Base-by-base conservation (phyloP, 1,140 invertebrate genomes). In the Aphidius gifuensis region DNA sequence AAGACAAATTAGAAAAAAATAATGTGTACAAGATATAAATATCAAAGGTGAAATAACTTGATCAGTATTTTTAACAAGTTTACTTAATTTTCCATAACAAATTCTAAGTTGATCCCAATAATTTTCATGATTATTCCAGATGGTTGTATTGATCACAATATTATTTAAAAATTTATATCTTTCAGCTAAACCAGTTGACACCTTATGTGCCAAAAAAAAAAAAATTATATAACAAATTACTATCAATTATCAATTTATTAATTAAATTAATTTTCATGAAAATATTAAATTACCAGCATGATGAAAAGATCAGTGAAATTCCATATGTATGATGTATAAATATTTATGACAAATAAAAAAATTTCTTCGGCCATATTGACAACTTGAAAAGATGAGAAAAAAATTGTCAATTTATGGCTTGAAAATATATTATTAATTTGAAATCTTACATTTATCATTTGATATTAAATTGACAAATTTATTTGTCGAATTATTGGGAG, bases 1-100 rank as follows among this genome's bases (percentile, higher is more conserved):
- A 0, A 89, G 75, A 55, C 89, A 88, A 42, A 90, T 87, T 51
- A 89, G 90, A 67, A 89, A 90, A 0, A 90, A 73, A 74, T 90
- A 90, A 64, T 86, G 87, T 3, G 82, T 83, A 61, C 88, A 90
- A 0, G 88, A 89, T 6, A 89, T 70, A 2, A 90, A 74, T 5
- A 88, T 82, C 3, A 90, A 80, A 0, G 79, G 71, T 0, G 86
- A 85, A 47, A 88, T 77, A 43, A 81, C 70, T 38, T 83, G 71
- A 65, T 88, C 86, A 11, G 86, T 74, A 48, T 76, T 77, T 64
- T 82, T 85, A 23, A 85, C 86, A 1, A 88, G 68, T 16, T 75
- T 74, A 59, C 83, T 84, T 4, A 88, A 69, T 67, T 74, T 79
- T 3, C 85, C 85, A 66, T 87, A 88, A 65, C 83, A 80, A 68